Conservation (phyloP, 2,888 invertebrate genomes). For the Ochropacha duplaris region DNA sequence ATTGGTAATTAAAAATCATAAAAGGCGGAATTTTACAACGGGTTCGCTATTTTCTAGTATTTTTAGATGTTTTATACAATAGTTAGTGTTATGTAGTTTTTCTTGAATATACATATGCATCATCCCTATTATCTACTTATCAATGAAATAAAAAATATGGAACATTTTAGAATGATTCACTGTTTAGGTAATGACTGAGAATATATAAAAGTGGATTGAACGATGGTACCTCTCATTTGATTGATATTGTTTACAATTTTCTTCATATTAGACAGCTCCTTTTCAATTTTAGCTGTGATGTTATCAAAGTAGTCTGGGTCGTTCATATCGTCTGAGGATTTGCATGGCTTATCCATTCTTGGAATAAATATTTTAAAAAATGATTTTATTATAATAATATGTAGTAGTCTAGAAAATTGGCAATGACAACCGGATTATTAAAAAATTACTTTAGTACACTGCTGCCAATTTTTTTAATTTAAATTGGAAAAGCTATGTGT, state of each 20-base stretch:
- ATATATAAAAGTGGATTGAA: background rate
- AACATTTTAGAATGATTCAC: too few species aligned
- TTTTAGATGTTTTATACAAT: too few species aligned
- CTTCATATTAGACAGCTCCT: constrained; percentile 57
- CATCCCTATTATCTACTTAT: too few species aligned
- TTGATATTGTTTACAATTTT: constrained; percentile 61
- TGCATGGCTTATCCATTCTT: constrained; percentile 32
- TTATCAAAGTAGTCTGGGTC: constrained; percentile 54
- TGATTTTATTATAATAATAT: constrained; percentile 9
- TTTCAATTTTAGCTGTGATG: constrained; percentile 50
- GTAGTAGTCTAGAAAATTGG: background rate
- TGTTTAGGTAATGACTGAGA: too few species aligned
- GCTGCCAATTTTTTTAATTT: too few species aligned
- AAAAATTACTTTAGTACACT: background rate
- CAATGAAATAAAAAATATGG: too few species aligned
- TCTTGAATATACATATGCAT: too few species aligned
- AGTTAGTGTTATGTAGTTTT: too few species aligned
- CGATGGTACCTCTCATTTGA: constrained; percentile 62
- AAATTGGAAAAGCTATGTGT: too few species aligned
- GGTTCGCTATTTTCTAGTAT: too few species aligned
- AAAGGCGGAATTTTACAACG: too few species aligned
- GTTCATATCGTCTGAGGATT: constrained; percentile 32
- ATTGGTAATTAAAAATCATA: too few species aligned
- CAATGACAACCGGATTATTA: background rate
- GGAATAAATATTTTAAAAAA: constrained; percentile 11